Conservation (phyloP, 2,113 vertebrate genomes). For the Saccopteryx leptura region DNA sequence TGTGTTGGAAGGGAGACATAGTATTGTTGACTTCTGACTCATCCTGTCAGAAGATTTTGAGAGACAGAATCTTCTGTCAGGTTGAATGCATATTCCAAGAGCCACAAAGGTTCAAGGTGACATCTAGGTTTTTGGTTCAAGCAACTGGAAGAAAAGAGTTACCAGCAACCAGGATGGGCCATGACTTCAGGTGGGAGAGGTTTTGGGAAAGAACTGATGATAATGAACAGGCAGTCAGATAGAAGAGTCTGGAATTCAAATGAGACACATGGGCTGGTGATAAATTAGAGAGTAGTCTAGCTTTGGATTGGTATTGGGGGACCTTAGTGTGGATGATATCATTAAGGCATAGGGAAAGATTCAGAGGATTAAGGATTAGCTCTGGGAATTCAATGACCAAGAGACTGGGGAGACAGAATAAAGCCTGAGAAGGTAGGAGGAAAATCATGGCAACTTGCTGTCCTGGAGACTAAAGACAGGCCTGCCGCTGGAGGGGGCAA, state of each 20-base stretch:
- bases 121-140: neutral
- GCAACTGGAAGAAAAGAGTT: neutral
- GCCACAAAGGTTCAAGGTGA: neutral
- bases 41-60: neutral
- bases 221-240: neutral
- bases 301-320: neutral
- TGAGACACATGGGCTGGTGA: neutral
- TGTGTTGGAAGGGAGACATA: rapidly evolving
- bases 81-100: neutral
- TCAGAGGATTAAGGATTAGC: neutral
- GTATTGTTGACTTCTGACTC: neutral
- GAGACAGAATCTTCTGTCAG: neutral
- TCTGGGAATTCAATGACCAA: rapidly evolving
- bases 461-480: neutral
- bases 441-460: rapidly evolving
- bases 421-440: neutral
- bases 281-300: neutral
- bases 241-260: neutral
- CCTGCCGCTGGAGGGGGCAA: no score
- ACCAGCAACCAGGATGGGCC: neutral
- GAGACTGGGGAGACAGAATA: neutral
- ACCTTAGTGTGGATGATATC: neutral
- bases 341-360: neutral
- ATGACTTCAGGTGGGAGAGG: neutral
- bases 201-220: neutral